A percentile compares a stretch with the other conserved stretches of the same genome.
Evolutionary conservation across 2,113 vertebrate species (phyloP).

Genomic region (Stegostoma tigrinum): DNA sequence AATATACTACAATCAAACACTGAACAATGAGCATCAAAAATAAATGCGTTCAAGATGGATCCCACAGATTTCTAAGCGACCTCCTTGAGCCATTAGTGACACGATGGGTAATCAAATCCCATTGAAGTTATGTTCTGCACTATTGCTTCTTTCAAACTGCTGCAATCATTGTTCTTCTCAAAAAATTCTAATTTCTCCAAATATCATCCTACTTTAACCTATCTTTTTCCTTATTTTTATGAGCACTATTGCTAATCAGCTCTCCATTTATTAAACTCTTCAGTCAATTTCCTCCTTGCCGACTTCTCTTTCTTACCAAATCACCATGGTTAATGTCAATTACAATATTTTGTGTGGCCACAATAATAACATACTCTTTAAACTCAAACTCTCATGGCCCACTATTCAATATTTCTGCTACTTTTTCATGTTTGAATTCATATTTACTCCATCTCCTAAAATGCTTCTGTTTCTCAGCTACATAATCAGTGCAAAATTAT

Average conservation of each 20-base stretch:
- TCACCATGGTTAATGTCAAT: background rate
- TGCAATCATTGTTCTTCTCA: background rate
- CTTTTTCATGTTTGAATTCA: background rate
- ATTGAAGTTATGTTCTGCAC: background rate
- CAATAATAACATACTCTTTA: background rate
- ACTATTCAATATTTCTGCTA: background rate
- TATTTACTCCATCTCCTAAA: background rate
- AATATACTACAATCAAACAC: too few species aligned
- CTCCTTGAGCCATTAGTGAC: too few species aligned
- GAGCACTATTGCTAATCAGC: background rate
- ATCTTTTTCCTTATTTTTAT: background rate
- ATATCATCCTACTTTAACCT: background rate
- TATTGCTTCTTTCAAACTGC: background rate
- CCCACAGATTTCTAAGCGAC: too few species aligned
- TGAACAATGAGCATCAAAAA: too few species aligned
- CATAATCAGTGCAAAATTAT: background rate
- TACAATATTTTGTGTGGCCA: background rate
- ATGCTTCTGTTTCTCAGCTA: background rate
- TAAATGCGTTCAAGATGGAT: too few species aligned
- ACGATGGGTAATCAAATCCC: too few species aligned
- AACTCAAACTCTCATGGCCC: background rate
- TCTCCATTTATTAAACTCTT: background rate
- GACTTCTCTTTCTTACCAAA: background rate
- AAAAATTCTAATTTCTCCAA: background rate
- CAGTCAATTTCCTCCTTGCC: background rate